Evolutionary conservation across 1,140 invertebrate species (phyloP).

Genomic region (Caenorhabditis briggsae): DNA sequence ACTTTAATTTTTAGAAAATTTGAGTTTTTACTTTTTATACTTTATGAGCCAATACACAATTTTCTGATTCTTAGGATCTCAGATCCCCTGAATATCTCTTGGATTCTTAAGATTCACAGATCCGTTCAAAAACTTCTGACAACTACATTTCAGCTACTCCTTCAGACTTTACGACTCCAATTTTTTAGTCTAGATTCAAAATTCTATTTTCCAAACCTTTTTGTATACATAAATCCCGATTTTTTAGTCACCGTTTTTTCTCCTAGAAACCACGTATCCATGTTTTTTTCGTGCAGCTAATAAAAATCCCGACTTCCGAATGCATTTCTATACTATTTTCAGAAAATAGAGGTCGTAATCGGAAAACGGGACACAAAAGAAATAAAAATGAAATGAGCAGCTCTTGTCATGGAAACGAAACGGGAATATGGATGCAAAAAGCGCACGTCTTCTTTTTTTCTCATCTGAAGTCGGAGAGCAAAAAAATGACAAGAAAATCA

Average conservation of each 20-base stretch:
- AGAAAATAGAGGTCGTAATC: slow-evolving; percentile 1
- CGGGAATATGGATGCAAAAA: no score
- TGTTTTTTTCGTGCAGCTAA: not conserved
- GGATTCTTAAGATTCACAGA: no score
- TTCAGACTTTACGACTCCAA: no score
- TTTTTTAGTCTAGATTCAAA: no score
- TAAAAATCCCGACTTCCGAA: not conserved
- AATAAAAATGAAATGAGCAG: not conserved
- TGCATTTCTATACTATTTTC: not conserved
- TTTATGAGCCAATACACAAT: no score
- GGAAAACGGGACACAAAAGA: not conserved
- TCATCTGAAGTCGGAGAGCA: not conserved
- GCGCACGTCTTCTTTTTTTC: not conserved
- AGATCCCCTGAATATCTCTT: no score
- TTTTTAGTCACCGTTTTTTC: not conserved
- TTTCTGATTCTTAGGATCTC: no score
- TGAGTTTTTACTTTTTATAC: no score
- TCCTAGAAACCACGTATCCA: not conserved
- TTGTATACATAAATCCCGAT: not conserved
- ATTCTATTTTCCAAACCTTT: no score
- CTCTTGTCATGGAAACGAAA: slow-evolving; percentile 25
- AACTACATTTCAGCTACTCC: no score
- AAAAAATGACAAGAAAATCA: not conserved
- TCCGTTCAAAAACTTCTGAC: no score
- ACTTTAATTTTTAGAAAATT: no score